These are phyloP conservation scores for Chaetorhynchus papuensis DNA, from an alignment of 2,113 vertebrate species.

Conservation along the genomic window DNA sequence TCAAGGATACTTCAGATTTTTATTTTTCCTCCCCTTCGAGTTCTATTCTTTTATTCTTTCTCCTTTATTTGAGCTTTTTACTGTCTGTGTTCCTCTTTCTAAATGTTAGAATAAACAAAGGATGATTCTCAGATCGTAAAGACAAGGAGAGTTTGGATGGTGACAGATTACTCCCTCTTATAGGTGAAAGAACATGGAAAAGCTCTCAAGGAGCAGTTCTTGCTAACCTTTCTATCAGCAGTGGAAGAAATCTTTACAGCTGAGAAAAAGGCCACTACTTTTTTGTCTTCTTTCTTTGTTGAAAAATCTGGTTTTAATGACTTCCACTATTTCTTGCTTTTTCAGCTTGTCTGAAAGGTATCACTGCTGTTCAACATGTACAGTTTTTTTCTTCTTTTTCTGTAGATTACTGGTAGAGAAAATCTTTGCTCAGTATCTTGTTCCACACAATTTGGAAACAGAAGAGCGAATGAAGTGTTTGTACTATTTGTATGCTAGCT, in stretches of 20 bases:
- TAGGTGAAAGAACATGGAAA: not conserved
- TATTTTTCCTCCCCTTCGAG: not conserved
- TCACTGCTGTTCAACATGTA: not conserved
- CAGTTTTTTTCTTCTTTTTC: not conserved
- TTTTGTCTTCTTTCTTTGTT: not conserved
- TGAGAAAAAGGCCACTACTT: not conserved
- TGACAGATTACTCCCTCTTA: not conserved
- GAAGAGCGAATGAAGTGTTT: constrained; percentile 99
- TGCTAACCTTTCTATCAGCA: not conserved
- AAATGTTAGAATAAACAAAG: not conserved
- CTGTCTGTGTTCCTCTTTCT: not conserved
- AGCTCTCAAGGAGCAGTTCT: not conserved
- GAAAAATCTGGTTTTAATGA: not conserved
- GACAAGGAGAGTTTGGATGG: not conserved
- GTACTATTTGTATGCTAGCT: constrained; percentile 96
- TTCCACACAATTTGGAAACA: constrained; percentile 96
- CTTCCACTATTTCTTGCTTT: not conserved
- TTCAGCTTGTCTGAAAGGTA: not conserved
- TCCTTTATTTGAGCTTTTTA: not conserved
- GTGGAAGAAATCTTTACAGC: not conserved
- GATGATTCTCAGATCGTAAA: not conserved
- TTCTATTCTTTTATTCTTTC: not conserved
- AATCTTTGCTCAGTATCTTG: constrained; percentile 98
- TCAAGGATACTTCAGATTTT: not conserved
- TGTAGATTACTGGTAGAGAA: constrained; percentile 94